Percentiles rank a stretch among this genome's conserved stretches.
phyloP scores from a whole-genome alignment of 2,113 vertebrate species.

The Bos indicus region DNA sequence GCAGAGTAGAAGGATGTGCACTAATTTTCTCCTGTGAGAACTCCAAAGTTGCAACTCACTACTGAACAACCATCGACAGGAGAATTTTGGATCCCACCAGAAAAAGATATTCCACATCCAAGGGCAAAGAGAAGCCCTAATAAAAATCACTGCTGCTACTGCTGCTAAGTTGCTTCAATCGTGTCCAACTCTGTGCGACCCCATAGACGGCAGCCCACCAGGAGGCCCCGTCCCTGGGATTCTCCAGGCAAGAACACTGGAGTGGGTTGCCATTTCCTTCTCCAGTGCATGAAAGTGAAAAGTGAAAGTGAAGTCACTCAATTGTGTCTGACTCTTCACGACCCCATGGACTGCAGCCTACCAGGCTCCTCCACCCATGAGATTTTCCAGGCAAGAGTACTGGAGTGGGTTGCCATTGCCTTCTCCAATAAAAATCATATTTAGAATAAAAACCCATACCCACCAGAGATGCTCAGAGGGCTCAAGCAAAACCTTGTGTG shows the following conservation, averaged over 20 bases:
- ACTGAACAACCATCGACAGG: neutral
- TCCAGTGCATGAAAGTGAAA: too few relatives aligned
- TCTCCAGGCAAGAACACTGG: too few relatives aligned
- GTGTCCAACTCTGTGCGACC: too few relatives aligned
- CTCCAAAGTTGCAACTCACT: neutral
- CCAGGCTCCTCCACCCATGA: accelerated
- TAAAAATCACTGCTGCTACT: neutral
- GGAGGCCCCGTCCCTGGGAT: too few relatives aligned
- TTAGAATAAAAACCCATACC: neutral
- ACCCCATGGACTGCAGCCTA: too few relatives aligned
- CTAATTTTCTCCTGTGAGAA: neutral
- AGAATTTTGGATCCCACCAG: neutral
- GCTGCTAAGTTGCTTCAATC: too few relatives aligned
- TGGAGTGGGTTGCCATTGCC: too few relatives aligned
- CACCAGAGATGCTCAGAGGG: neutral
- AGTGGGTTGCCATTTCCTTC: too few relatives aligned
- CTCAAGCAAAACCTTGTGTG: neutral
- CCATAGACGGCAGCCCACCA: too few relatives aligned
- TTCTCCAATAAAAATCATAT: neutral
- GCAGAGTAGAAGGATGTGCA: neutral
- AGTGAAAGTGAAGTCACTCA: too few relatives aligned
- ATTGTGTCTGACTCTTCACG: accelerated
- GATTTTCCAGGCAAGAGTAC: too few relatives aligned
- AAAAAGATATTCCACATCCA: neutral
- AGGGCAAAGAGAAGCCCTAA: neutral